Conservation (phyloP, 64 coral and sea anemone species). For the Orbicella faveolata region DNA sequence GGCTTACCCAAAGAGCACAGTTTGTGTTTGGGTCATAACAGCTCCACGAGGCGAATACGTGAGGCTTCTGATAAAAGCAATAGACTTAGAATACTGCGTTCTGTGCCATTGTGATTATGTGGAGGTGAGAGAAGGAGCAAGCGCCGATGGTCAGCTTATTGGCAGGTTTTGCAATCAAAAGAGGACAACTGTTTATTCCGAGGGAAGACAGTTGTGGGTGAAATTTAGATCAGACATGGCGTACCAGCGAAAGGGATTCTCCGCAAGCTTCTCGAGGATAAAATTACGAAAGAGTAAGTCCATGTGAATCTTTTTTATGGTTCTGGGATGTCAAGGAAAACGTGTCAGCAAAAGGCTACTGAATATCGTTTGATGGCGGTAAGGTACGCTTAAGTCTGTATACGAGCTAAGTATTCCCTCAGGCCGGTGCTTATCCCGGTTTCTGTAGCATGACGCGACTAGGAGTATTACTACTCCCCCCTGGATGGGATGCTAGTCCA, state of each 20-base stretch:
- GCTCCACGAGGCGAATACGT: conserved; percentile 15
- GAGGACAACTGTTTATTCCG: neutral
- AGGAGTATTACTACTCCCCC: too few relatives aligned
- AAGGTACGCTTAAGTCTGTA: neutral
- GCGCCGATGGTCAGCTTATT: neutral
- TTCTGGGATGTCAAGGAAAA: neutral
- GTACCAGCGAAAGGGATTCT: neutral
- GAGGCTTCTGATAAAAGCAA: neutral
- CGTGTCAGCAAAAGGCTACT: too few relatives aligned
- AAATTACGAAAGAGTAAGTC: conserved; percentile 6
- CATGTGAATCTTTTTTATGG: neutral
- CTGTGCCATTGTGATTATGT: conserved; percentile 36
- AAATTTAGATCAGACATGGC: neutral
- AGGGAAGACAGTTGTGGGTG: conserved; percentile 8
- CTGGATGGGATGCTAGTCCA: too few relatives aligned
- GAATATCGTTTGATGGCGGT: neutral
- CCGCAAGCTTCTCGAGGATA: neutral
- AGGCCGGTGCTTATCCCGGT: neutral
- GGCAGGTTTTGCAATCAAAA: conserved; percentile 20
- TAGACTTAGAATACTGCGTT: neutral
- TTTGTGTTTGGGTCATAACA: conserved; percentile 30
- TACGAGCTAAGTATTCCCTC: neutral
- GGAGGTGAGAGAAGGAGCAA: conserved; percentile 24
- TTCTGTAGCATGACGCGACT: neutral
- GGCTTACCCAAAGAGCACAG: conserved; percentile 15